Evolutionary conservation across 2,113 vertebrate genomes (phyloP), one percentile per base, ranked within the genome.

Genomic region (Trogon surrucura): DNA sequence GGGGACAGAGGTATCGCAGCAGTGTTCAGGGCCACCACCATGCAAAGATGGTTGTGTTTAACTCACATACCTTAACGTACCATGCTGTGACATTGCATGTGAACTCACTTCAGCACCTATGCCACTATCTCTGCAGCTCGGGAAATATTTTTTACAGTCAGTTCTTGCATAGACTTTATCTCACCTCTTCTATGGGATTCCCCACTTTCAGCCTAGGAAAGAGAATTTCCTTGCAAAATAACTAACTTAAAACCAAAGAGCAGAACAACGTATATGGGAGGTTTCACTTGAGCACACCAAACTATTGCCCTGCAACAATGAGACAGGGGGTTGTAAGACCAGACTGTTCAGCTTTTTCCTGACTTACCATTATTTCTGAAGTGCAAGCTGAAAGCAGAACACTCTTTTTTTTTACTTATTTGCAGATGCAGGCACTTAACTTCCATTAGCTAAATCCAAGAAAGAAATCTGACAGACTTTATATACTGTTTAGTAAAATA

Each of bases 81-180:
- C 2, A 0, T 7, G 2, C 0, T 9, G 34, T 80, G 47, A 11
- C 26, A 8, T 11, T 77, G 29, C 36, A 4, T 8, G 13, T 16
- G 23, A 50, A 16, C 64, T 50, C n/a, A 26, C 32, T 51, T 60
- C 65, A 71, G 80, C 38, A 50, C 7, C 13, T 10, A 2, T 8
- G 16, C 3, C 7, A 51, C 15, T 30, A 17, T 34, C 56, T 30
- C 58, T 88, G 15, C 19, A 30, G 21, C 19, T 6, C n/a, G 69
- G 15, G 64, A 30, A 93, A 61, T 2, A 4, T 0, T 32, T 78
- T 64, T 47, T 56, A 17, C 27, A 9, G n/a, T 9, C 51, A 50
- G 1, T 56, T 81, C 51, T 71, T 51, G 48, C 1, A 3, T 0
- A 30, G 41, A 6, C 1, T 1, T 11, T 64, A 11, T 38, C 25